These are phyloP conservation scores for Leptonema lineaticorne DNA, from an alignment of 1,140 invertebrate species.

Conservation along the genomic window DNA sequence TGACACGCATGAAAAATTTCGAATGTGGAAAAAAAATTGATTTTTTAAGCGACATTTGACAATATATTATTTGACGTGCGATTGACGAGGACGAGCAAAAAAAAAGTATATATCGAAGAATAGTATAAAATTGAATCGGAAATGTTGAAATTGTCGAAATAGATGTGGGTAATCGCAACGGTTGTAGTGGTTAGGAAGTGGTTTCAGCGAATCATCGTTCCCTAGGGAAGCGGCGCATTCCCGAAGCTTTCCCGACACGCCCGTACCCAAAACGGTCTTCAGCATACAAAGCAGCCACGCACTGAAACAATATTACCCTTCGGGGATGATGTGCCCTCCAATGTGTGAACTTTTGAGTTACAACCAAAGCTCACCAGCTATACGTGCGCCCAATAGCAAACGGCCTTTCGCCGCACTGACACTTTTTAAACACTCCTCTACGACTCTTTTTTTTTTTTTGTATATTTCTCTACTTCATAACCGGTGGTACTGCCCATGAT, in stretches of 20 bases:
- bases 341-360: conserved; percentile 32
- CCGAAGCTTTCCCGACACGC: conserved; percentile 3
- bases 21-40: too few species aligned
- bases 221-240: conserved; percentile 12
- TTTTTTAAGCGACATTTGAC: too few species aligned
- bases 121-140: too few species aligned
- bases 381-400: conserved; percentile 21
- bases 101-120: too few species aligned
- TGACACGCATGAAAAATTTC: too few species aligned
- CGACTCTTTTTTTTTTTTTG: not conserved
- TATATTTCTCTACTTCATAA: not conserved
- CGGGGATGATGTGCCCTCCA: conserved; percentile 22
- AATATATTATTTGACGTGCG: too few species aligned
- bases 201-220: conserved; percentile 29
- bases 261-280: not conserved
- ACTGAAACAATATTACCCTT: conserved; percentile 31
- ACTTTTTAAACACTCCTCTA: not conserved
- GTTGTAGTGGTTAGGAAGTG: conserved; percentile 1
- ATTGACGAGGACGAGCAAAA: too few species aligned
- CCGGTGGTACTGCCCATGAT: too few species aligned
- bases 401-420: not conserved
- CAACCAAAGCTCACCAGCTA: conserved; percentile 18
- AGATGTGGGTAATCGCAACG: not conserved
- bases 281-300: conserved; percentile 32
- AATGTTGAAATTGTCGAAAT: too few species aligned